Evolutionary conservation across 2,113 vertebrate genomes (phyloP).

Genomic region (Micronycteris hirsuta): DNA sequence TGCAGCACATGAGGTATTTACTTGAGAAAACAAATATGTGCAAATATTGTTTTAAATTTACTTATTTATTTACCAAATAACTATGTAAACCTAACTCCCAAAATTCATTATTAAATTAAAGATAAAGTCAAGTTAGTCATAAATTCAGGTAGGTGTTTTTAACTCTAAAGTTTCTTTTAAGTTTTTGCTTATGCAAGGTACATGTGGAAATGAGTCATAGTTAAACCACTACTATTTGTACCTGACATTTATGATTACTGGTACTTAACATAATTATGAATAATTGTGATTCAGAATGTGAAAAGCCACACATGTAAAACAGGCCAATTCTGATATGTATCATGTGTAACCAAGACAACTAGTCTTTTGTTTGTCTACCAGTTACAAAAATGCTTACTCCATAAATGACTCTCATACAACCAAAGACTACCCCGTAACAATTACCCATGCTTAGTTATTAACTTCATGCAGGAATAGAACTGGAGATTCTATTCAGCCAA

Average conservation of each 20-base stretch:
- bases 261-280: conserved; percentile 54
- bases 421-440: background rate
- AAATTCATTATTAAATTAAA: background rate
- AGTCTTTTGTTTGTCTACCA: conserved; percentile 17
- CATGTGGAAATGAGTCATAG: conserved; percentile 42
- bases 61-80: background rate
- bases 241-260: conserved; percentile 34
- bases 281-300: conserved; percentile 52
- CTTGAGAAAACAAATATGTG: background rate
- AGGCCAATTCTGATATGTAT: background rate
- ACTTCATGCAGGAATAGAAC: background rate
- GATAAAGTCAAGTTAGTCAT: background rate
- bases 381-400: conserved; percentile 41
- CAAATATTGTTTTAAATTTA: conserved; percentile 6
- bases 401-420: background rate
- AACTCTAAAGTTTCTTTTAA: background rate
- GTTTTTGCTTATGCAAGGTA: background rate
- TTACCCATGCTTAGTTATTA: conserved; percentile 34
- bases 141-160: background rate
- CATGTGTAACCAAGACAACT: conserved; percentile 31
- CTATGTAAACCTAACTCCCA: background rate
- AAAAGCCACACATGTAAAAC: conserved; percentile 1
- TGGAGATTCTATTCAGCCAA: background rate
- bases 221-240: background rate
- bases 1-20: background rate